phyloP scores from a whole-genome alignment of 2,113 vertebrate genomes.

The Osmerus eperlanus region DNA sequence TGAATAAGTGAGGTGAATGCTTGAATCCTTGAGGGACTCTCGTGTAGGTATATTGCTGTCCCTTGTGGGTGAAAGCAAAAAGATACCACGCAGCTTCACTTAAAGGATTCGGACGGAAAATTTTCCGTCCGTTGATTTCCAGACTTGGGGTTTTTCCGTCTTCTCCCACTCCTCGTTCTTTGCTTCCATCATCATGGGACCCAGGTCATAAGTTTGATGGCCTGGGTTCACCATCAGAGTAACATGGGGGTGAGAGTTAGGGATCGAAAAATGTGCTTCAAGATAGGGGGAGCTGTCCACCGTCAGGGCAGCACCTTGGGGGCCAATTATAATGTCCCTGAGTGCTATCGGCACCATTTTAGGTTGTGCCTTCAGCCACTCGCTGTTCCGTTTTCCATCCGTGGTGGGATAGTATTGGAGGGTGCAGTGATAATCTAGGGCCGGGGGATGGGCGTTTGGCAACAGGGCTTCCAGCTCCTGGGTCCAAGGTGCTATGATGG shows the following conservation, averaged over 20 bases:
- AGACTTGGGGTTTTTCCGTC: not conserved
- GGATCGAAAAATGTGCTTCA: not conserved
- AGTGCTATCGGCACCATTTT: not conserved
- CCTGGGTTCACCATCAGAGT: not conserved
- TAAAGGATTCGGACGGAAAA: no score
- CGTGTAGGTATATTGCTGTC: not conserved
- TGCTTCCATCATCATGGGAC: not conserved
- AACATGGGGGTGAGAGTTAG: not conserved
- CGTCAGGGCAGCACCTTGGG: not conserved
- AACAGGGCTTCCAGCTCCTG: not conserved
- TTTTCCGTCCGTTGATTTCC: not conserved
- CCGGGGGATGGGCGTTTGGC: not conserved
- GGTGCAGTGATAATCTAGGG: not conserved
- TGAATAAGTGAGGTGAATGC: not conserved
- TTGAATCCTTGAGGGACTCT: not conserved
- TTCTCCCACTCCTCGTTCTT: no score
- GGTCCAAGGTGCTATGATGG: not conserved
- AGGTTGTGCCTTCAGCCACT: no score
- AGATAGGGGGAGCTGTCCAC: not conserved
- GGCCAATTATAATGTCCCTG: not conserved
- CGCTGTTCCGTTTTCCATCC: no score
- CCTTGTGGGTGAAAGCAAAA: slow-evolving; percentile 14
- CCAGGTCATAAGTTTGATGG: slow-evolving; percentile 1
- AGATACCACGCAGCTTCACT: not conserved
- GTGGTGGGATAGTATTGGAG: no score